A percentile compares a stretch with the other conserved stretches of the same genome.
phyloP scores from a whole-genome alignment of 2,888 invertebrate genomes.

The Archips crataeganus region DNA sequence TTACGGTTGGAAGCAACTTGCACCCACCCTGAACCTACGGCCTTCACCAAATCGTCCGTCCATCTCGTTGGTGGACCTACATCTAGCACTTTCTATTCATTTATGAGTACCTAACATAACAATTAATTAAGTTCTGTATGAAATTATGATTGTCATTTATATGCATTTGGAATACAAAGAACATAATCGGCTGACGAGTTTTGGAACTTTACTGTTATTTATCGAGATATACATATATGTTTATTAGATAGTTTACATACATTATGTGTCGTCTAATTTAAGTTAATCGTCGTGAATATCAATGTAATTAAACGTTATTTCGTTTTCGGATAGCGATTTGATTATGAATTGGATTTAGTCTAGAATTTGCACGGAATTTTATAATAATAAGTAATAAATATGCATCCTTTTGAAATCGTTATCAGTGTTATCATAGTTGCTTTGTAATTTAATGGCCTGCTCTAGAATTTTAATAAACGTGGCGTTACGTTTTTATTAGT shows the following conservation, averaged over 20 bases:
- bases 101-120: not conserved
- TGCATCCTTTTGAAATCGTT: constrained; percentile 25
- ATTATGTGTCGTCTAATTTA: constrained; percentile 38
- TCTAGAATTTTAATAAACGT: not conserved
- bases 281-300: constrained; percentile 34
- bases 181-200: constrained; percentile 10
- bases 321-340: constrained; percentile 15
- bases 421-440: not conserved
- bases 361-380: constrained; percentile 26
- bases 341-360: constrained; percentile 29
- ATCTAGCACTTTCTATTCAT: not conserved
- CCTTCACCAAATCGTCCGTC: no score
- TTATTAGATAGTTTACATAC: constrained; percentile 36
- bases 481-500: no score
- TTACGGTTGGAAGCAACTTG: no score
- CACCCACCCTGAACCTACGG: no score
- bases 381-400: constrained; percentile 24
- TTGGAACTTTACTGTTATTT: constrained; percentile 29
- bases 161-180: constrained; percentile 13
- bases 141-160: not conserved
- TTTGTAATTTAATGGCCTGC: not conserved
- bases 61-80: no score
- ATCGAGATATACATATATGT: constrained; percentile 7
- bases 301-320: constrained; percentile 34
- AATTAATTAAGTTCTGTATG: not conserved